Evolutionary conservation across 2,888 invertebrate genomes (phyloP), one percentile per base, ranked within the genome.

Genomic region (Machimus atricapillus): DNA sequence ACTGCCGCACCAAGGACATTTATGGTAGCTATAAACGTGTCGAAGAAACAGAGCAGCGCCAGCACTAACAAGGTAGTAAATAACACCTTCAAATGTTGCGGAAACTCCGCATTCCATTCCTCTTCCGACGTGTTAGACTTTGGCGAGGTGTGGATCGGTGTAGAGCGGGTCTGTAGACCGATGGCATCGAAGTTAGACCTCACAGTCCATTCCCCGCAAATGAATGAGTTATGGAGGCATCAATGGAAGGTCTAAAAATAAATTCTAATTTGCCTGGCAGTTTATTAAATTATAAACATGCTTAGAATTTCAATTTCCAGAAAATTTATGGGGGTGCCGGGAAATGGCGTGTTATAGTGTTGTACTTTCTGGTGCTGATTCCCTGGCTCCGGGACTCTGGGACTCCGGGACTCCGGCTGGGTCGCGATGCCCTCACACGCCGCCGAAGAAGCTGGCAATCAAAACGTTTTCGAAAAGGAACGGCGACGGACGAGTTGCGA

Each of bases 201-300:
- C 79, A 27, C 79, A n/a, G 52, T 79, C 23, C 27, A 79, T 79
- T 79, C 43, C 56, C 8, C 23, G 79, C 79, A 52, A 82, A 82
- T 52, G 23, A 34, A 58, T 82, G 82, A 82, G 58, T 82, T 82
- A 82, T 82, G 56, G 82, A 16, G 6, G 37, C 31, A 82, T 82
- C 82, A 82, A 37, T 37, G 82, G 58, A 58, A 82, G 58, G 34
- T 34, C 82, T 82, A 82, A 82, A 82, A 82, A 82, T 82, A 82
- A 82, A 82, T 58, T 66, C 82, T 58, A 82, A 82, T 82, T 58
- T 66, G 58, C 52, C 56, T 82, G n/a, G 82, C 82, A 82, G 66
- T 82, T 82, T 82, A 82, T 82, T 82, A 82, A 58, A 82, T 82
- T 82, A 82, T 82, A 82, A 82, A 82, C 82, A 82, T 58, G 82